Conservation (phyloP, 2,113 vertebrate species). For the Emydocephalus ijimae region DNA sequence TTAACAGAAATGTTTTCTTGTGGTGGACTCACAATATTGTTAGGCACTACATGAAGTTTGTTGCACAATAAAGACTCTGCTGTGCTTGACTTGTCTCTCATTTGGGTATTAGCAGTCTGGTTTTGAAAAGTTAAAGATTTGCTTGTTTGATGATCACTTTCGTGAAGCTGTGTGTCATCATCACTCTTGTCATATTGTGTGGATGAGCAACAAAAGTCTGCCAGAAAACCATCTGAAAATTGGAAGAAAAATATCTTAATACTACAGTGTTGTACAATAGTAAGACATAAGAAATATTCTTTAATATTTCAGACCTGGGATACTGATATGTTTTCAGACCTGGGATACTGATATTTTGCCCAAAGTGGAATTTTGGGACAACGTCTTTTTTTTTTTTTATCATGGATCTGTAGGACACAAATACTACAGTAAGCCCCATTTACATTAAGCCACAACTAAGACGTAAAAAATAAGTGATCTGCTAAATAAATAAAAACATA, state of each 20-base stretch:
- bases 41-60: conserved; percentile 76
- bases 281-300: background rate
- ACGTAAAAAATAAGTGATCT: background rate
- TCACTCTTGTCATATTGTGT: conserved; percentile 69
- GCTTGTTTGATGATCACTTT: conserved; percentile 59
- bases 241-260: conserved; percentile 39
- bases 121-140: conserved; percentile 60
- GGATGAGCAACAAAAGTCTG: conserved; percentile 91
- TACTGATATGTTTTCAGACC: background rate
- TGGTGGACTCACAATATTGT: conserved; percentile 69
- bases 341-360: background rate
- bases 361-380: background rate
- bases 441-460: background rate
- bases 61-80: conserved; percentile 67
- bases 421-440: background rate
- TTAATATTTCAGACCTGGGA: background rate
- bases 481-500: background rate
- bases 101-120: conserved; percentile 58
- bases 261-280: background rate
- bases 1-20: conserved; percentile 66
- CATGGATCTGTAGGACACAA: background rate
- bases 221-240: conserved; percentile 86
- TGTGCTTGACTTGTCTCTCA: conserved; percentile 66
- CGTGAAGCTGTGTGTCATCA: conserved; percentile 62
- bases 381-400: background rate